phyloP scores from a whole-genome alignment of 2,113 vertebrate species.

The Pan troglodytes region NHGRI_mPanTro3-v2.1_pri NC_072408.2:71348501-71349000 shows the following conservation, averaged over 20 bases:
- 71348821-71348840: neutral
- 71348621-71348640: conserved; percentile 10
- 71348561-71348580: neutral
- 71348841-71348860: neutral
- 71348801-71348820: neutral
- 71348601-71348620: neutral
- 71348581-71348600: neutral
- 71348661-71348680: neutral
- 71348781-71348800: neutral
- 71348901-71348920: neutral
- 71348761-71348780: neutral
- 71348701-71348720: neutral
- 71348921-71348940: neutral
- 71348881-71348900: neutral
- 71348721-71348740: neutral
- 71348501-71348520: neutral
- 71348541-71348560: neutral
- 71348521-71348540: neutral
- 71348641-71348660: neutral
- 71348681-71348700: neutral
- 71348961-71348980: neutral
- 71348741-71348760: neutral
- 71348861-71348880: neutral
- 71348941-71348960: neutral
- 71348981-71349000: conserved; percentile 60